These are phyloP conservation scores for Hydra vulgaris DNA, from an alignment of 30 jellyfish, hydroid and myxozoan genomes.

Conservation along the genomic window DNA sequence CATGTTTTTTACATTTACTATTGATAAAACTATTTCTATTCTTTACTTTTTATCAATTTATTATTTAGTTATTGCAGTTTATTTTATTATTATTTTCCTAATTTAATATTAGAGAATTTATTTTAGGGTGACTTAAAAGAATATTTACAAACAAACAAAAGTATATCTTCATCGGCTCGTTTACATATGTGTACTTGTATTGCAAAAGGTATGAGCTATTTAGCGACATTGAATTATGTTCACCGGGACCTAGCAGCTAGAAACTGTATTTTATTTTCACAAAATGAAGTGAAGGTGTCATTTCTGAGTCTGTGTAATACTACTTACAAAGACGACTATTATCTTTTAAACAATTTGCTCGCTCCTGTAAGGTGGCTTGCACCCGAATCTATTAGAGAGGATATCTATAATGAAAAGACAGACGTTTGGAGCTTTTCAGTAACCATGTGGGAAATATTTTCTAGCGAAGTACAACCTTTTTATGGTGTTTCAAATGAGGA, in stretches of 20 bases:
- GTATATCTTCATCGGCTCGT: slow-evolving; percentile 27
- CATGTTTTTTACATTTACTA: too few species aligned
- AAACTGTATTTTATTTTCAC: slow-evolving; percentile 65
- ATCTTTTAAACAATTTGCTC: slow-evolving; percentile 38
- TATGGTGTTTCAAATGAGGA: slow-evolving; percentile 48
- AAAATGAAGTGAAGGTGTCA: slow-evolving; percentile 68
- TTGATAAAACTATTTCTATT: too few species aligned
- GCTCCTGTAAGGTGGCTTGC: slow-evolving; percentile 93
- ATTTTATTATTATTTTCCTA: too few species aligned
- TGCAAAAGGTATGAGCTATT: slow-evolving; percentile 84
- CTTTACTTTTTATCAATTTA: too few species aligned
- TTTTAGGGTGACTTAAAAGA: slow-evolving; percentile 79
- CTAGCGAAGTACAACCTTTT: slow-evolving; percentile 61
- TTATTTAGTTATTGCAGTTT: too few species aligned
- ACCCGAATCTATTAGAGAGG: slow-evolving; percentile 69
- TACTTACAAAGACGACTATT: slow-evolving; percentile 55
- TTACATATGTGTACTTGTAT: slow-evolving; percentile 41
- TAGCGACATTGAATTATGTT: slow-evolving; percentile 47
- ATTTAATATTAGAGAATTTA: too few species aligned
- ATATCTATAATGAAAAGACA: slow-evolving; percentile 74
- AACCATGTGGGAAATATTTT: slow-evolving; percentile 72
- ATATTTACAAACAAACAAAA: slow-evolving; percentile 19
- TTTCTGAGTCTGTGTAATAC: slow-evolving; percentile 78
- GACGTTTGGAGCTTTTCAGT: slow-evolving; percentile 95
- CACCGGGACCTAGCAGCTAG: slow-evolving; percentile 96